Evolutionary conservation across 2,888 invertebrate genomes (phyloP), one percentile per base, ranked within the genome.

Genomic region (Acanthacorydalis orientalis): DNA sequence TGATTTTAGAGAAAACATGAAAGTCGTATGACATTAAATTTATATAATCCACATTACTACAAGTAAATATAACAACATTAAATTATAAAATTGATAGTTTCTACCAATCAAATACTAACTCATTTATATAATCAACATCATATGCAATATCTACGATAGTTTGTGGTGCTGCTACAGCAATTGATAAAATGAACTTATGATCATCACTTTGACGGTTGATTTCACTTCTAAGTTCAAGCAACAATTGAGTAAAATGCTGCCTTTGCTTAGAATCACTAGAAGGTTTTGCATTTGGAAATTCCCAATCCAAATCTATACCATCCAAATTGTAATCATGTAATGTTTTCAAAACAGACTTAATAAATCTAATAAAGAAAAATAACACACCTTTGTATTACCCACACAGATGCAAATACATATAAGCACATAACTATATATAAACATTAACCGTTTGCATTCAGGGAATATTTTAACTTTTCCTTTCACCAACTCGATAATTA

Each of bases 1-100:
- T 79, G 51, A 75, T 75, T 60, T 73, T 72, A 4, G 78, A 74
- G 58, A 75, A 92, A 58, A 77, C 83, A 63, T 92, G 90, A 59
- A 78, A 92, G 62, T 93, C 92, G 60, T 93, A 93, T 0, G 84
- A 75, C 92, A 92, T 92, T n/a, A 93, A 59, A 62, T 88, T 90
- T 0, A 89, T 75, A 67, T 77, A 88, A 63, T 92, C 91, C 0
- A 82, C 78, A 60, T 83, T 71, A 45, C 79, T 80, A 58, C 48
- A 64, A 63, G 50, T 49, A 47, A 49, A 49, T 8, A 31, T n/a
- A n/a, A n/a, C n/a, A 46, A 37, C 14, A 9, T 1, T 37, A 12
- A 7, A 8, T 37, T 37, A 11, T 11, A 35, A 37, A 37, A 14
- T 37, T 12, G 7, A 1, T 12, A 37, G 1, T 37, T 12, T 4